phyloP scores from a whole-genome alignment of 1,140 invertebrate species.

The Drosophila carrolli region DNA sequence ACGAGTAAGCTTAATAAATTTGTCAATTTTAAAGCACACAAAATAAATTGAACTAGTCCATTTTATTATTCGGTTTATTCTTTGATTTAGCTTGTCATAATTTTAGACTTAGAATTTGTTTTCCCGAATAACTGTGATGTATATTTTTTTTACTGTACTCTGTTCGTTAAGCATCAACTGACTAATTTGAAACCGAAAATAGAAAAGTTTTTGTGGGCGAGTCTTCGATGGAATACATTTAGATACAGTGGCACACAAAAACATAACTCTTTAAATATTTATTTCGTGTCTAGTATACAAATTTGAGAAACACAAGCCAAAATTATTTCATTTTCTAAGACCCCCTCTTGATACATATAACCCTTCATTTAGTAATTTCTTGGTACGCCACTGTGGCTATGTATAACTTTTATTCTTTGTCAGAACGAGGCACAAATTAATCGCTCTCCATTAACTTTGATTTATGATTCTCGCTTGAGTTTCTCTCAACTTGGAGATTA shows the following conservation, averaged over 20 bases:
- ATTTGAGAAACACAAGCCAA: too few species aligned
- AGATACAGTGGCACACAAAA: neutral
- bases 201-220: slow-evolving; percentile 34
- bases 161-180: slow-evolving; percentile 34
- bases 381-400: neutral
- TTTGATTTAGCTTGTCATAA: too few species aligned
- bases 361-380: neutral
- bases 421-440: slow-evolving; percentile 62
- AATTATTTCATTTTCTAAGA: neutral
- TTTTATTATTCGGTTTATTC: too few species aligned
- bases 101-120: too few species aligned
- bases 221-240: neutral
- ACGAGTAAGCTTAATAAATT: neutral
- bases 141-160: neutral
- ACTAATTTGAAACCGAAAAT: slow-evolving; percentile 56
- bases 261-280: too few species aligned
- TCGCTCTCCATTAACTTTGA: slow-evolving; percentile 74
- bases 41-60: too few species aligned
- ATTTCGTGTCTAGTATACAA: too few species aligned
- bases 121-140: too few species aligned
- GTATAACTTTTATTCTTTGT: slow-evolving; percentile 23
- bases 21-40: too few species aligned
- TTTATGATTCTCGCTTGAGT: slow-evolving; percentile 53
- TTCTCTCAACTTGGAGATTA: slow-evolving; percentile 17
- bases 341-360: neutral